Conservation (phyloP, 2,113 vertebrate genomes). For the Corythaixoides concolor region DNA sequence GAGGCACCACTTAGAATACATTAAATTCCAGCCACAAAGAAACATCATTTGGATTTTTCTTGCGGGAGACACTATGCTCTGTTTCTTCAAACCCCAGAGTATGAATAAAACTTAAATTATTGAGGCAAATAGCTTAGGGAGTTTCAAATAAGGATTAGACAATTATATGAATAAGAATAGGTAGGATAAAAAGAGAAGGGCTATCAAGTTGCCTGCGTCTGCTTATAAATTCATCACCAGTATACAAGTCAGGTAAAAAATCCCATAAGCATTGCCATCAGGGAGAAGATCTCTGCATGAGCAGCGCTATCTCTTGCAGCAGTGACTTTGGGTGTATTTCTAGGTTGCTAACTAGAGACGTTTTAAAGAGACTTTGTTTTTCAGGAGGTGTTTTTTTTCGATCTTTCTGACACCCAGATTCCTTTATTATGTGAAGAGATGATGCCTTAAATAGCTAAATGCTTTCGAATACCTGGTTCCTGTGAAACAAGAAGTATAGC, state of each 20-base stretch:
- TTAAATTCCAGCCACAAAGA: neutral
- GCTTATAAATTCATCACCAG: neutral
- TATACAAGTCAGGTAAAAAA: neutral
- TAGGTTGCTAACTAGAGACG: neutral
- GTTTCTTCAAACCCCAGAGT: neutral
- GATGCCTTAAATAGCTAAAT: neutral
- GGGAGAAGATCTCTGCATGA: neutral
- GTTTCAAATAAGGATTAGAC: slow-evolving; percentile 9
- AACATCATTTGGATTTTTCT: neutral
- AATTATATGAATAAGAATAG: slow-evolving; percentile 3
- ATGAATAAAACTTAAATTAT: neutral
- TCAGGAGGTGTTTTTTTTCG: neutral
- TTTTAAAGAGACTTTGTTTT: neutral
- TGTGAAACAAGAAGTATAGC: neutral
- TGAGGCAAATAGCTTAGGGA: slow-evolving; percentile 12
- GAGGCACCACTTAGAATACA: neutral
- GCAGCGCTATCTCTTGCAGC: neutral
- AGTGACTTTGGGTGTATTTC: neutral
- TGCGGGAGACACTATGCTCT: neutral
- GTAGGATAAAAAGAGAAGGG: neutral
- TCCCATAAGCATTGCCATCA: neutral
- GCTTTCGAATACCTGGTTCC: neutral
- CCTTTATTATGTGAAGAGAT: neutral
- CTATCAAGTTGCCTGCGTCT: neutral
- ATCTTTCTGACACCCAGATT: neutral